Conservation (phyloP, 2,113 vertebrate species). For the Albula goreensis region DNA sequence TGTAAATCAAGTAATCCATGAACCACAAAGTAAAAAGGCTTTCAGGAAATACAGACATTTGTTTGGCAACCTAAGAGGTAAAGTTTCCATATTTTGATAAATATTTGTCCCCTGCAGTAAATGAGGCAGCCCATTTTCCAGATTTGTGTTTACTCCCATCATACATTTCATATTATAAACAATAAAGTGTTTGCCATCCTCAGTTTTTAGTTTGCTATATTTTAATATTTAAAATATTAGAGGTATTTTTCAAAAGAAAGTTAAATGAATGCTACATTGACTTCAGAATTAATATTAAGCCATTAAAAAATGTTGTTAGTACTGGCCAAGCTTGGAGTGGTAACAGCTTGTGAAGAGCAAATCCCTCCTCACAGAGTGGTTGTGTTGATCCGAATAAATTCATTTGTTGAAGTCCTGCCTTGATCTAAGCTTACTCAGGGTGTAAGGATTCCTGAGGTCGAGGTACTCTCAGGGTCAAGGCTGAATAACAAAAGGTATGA, state of each 20-base stretch:
- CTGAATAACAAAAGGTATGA: slow-evolving; percentile 76
- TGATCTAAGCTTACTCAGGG: slow-evolving; percentile 85
- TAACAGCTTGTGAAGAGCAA: slow-evolving; percentile 39
- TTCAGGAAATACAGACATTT: no score
- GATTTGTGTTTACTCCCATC: no score
- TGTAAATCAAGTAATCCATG: neutral
- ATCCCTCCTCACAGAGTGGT: slow-evolving; percentile 49
- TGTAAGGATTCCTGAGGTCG: slow-evolving; percentile 68
- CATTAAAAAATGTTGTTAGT: slow-evolving; percentile 15
- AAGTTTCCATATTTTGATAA: no score
- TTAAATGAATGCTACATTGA: slow-evolving; percentile 14
- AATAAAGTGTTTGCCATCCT: no score
- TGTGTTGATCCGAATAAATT: slow-evolving; percentile 88
- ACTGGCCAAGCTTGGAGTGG: slow-evolving; percentile 17
- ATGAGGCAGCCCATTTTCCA: no score
- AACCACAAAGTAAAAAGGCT: neutral
- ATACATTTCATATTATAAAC: no score
- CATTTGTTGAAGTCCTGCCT: slow-evolving; percentile 80
- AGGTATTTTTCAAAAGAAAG: neutral
- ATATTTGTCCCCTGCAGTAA: no score
- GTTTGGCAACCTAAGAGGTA: no score
- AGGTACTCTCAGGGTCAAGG: slow-evolving; percentile 79
- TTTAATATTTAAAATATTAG: neutral
- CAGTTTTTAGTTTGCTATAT: no score
- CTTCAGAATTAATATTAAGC: slow-evolving; percentile 33